Conservation (phyloP, 1,140 invertebrate species). For the Drosophila biarmipes region DNA sequence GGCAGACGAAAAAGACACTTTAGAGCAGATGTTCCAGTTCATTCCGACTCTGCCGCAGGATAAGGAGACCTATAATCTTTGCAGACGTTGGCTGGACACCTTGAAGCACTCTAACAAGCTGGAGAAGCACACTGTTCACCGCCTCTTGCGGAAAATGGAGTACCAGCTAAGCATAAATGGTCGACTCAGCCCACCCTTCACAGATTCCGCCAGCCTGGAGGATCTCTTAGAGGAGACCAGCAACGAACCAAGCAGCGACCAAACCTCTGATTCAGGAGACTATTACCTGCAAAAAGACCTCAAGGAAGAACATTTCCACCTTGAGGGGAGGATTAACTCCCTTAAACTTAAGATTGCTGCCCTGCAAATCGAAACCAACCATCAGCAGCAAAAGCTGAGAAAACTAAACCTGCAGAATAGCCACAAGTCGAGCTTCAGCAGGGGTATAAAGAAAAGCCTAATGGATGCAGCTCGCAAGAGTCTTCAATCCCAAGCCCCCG, state of each 20-base stretch:
- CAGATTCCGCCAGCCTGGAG: background rate
- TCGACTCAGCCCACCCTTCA: background rate
- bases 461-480: conserved; percentile 9
- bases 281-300: conserved; percentile 8
- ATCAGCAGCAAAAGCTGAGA: conserved; percentile 6
- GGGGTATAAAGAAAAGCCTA: conserved; percentile 22
- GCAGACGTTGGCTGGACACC: conserved; percentile 21
- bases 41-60: background rate
- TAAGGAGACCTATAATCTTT: background rate
- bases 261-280: background rate
- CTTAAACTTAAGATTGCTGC: conserved; percentile 27
- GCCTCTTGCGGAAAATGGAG: conserved; percentile 11
- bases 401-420: background rate
- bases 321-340: conserved; percentile 27
- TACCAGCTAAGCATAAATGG: background rate
- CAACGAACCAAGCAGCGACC: background rate
- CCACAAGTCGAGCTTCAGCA: conserved; percentile 3
- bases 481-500: conserved; percentile 25
- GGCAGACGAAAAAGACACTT: too few species aligned
- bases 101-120: background rate
- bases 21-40: background rate
- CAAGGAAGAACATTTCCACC: background rate
- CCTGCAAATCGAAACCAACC: conserved; percentile 37
- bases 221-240: background rate
- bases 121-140: background rate